A percentile compares a stretch with the other conserved stretches of the same genome.
These are phyloP conservation scores for Trilocha varians DNA, from an alignment of 2,888 invertebrate genomes.

Conservation along the genomic window DNA sequence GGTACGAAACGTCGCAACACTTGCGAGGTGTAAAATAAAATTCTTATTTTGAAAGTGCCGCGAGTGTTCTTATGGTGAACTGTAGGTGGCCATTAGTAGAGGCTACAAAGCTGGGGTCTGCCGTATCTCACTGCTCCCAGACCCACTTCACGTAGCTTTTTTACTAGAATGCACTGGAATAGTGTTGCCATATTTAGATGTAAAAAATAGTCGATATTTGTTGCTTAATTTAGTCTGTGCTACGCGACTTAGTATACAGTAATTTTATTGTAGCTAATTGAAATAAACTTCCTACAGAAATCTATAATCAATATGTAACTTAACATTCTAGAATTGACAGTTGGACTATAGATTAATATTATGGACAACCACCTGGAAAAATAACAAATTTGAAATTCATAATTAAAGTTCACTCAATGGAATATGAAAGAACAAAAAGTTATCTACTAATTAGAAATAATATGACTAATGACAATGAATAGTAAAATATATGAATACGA, in stretches of 20 bases:
- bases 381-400: neutral
- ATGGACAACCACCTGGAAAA: no score
- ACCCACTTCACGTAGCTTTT: constrained; percentile 33
- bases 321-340: no score
- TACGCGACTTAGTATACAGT: no score
- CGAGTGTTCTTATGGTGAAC: constrained; percentile 17
- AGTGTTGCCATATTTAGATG: constrained; percentile 15
- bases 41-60: constrained; percentile 23
- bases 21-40: no score
- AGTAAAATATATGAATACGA: neutral
- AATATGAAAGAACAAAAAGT: neutral
- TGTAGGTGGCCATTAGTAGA: constrained; percentile 25
- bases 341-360: no score
- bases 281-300: no score
- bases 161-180: constrained; percentile 39
- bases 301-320: no score
- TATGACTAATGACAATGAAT: neutral
- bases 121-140: constrained; percentile 40
- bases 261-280: no score
- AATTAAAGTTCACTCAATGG: neutral
- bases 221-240: no score
- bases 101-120: constrained; percentile 45
- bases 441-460: neutral
- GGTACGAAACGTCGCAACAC: no score
- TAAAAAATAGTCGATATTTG: no score